These are phyloP conservation scores for Chrysopilus asiliformis DNA, from an alignment of 2,888 invertebrate genomes.

Conservation along the genomic window DNA sequence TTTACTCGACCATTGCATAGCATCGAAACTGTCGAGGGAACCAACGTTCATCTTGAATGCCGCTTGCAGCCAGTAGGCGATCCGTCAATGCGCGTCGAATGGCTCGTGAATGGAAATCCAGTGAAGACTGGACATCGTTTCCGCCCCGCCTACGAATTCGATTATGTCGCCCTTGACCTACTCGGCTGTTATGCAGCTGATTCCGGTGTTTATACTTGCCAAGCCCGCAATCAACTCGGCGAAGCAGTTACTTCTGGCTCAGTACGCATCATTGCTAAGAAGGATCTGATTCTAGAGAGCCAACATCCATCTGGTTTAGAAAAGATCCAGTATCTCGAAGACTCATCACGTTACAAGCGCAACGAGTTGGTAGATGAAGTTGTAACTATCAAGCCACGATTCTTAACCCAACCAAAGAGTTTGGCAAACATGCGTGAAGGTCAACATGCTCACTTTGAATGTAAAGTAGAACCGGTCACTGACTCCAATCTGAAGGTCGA, in stretches of 20 bases:
- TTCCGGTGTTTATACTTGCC: slow-evolving; percentile 90
- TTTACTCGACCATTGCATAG: slow-evolving; percentile 80
- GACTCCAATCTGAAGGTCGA: slow-evolving; percentile 94
- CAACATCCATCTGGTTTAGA: slow-evolving; percentile 85
- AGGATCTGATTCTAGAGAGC: slow-evolving; percentile 73
- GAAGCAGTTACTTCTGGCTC: slow-evolving; percentile 90
- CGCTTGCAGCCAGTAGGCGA: slow-evolving; percentile 83
- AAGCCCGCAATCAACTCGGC: slow-evolving; percentile 87
- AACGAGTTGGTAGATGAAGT: slow-evolving; percentile 70
- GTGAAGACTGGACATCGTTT: slow-evolving; percentile 88
- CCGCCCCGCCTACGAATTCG: slow-evolving; percentile 92
- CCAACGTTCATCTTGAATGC: slow-evolving; percentile 85
- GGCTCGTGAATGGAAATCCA: slow-evolving; percentile 91
- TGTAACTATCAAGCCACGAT: slow-evolving; percentile 69
- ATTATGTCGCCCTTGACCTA: slow-evolving; percentile 92
- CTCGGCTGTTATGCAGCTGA: slow-evolving; percentile 95
- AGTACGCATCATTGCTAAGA: slow-evolving; percentile 76
- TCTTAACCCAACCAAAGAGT: slow-evolving; percentile 77
- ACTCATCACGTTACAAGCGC: slow-evolving; percentile 70
- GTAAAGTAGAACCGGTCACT: slow-evolving; percentile 91
- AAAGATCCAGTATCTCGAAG: slow-evolving; percentile 84
- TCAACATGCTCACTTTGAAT: slow-evolving; percentile 93
- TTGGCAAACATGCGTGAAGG: slow-evolving; percentile 76
- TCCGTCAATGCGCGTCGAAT: slow-evolving; percentile 83
- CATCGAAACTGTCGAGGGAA: slow-evolving; percentile 79